phyloP scores from a whole-genome alignment of 2,113 vertebrate species.

The Theristicus caerulescens region DNA sequence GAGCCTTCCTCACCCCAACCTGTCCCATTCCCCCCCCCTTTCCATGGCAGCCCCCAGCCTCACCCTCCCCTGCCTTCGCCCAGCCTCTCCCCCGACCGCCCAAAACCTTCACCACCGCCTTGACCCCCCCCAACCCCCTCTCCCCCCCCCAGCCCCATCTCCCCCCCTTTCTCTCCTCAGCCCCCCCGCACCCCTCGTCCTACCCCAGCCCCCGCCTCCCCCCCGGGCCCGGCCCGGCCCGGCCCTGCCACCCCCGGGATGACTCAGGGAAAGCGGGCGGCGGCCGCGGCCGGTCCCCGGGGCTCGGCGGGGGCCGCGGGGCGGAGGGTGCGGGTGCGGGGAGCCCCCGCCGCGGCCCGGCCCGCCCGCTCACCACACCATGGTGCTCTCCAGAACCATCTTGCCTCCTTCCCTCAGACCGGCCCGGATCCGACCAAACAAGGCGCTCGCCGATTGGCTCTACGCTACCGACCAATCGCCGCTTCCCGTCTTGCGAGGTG shows the following conservation, averaged over 20 bases:
- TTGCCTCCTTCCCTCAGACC: constrained; percentile 65
- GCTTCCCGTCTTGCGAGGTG: not conserved
- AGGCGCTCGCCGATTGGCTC: constrained; percentile 23
- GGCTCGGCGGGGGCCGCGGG: too few relatives aligned
- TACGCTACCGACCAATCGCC: not conserved
- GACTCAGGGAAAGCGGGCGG: constrained; percentile 65
- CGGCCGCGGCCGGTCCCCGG: not conserved
- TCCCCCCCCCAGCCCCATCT: not conserved
- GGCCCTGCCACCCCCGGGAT: not conserved
- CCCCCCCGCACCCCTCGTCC: not conserved
- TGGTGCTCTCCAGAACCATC: constrained; percentile 96
- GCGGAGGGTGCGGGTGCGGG: too few relatives aligned
- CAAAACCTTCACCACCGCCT: not conserved
- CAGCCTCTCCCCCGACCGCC: too few relatives aligned
- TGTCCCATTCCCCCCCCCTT: not conserved
- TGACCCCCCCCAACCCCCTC: too few relatives aligned
- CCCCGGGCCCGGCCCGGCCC: not conserved
- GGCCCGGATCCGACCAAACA: not conserved
- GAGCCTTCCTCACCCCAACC: not conserved
- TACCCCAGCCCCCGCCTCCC: not conserved
- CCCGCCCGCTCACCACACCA: constrained; percentile 89
- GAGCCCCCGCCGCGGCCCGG: too few relatives aligned
- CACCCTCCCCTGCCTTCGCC: too few relatives aligned
- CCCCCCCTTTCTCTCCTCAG: not conserved
- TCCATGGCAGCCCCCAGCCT: not conserved